A percentile compares a stretch with the other conserved stretches of the same genome.
Evolutionary conservation across 2,888 invertebrate species (phyloP).

Genomic region (Blomia tropicalis): DNA sequence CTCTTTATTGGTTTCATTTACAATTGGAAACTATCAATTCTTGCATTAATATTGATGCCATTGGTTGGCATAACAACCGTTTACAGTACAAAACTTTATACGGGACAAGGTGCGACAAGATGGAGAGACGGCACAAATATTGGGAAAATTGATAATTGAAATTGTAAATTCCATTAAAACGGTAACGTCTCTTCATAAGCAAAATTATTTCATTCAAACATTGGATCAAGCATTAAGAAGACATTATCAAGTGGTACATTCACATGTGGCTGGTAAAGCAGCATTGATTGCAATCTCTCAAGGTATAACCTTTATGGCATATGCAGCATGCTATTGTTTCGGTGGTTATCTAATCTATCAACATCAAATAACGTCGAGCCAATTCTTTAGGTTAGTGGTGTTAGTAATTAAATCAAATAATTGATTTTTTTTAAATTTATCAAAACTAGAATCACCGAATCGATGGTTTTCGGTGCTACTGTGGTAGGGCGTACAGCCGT

Average conservation of each 20-base stretch:
- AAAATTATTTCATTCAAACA: constrained; percentile 44
- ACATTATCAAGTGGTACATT: background rate
- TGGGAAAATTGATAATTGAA: constrained; percentile 47
- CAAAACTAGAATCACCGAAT: constrained; percentile 49
- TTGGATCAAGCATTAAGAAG: constrained; percentile 38
- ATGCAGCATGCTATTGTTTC: constrained; percentile 8
- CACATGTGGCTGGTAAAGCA: background rate
- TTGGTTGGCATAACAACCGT: constrained; percentile 48
- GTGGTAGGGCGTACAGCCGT: constrained; percentile 60
- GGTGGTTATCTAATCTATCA: constrained; percentile 4
- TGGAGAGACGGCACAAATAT: background rate
- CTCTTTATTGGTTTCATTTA: constrained; percentile 49
- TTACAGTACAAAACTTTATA: background rate
- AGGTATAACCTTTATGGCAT: constrained; percentile 1
- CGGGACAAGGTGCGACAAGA: background rate
- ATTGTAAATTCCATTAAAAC: constrained; percentile 59
- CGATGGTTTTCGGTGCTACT: constrained; percentile 57
- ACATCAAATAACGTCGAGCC: background rate
- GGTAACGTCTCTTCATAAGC: constrained; percentile 42
- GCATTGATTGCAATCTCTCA: background rate
- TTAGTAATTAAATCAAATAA: constrained; percentile 46
- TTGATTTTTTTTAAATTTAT: background rate
- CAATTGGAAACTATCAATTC: constrained; percentile 54
- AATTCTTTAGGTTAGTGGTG: constrained; percentile 13
- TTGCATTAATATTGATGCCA: constrained; percentile 50